Evolutionary conservation across 2,113 vertebrate species (phyloP).

Genomic region (Coptodon rendalli): DNA sequence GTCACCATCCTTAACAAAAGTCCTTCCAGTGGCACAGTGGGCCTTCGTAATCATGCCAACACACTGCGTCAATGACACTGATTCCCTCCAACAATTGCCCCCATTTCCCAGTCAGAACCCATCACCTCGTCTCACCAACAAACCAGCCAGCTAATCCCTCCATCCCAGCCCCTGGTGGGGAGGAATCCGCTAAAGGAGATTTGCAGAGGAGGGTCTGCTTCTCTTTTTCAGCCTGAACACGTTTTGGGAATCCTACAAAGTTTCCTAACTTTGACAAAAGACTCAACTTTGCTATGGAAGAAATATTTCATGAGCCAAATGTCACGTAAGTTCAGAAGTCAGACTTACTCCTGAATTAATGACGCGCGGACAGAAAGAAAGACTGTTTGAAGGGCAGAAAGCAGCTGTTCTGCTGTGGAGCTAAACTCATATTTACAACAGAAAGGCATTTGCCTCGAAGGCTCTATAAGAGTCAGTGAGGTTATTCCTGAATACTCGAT

Average conservation of each 20-base stretch:
- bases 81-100: slow-evolving; percentile 43
- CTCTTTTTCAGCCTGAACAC: not conserved
- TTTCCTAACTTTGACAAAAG: not conserved
- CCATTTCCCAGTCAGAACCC: slow-evolving; percentile 2
- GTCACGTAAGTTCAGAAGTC: not conserved
- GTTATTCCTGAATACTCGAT: not conserved
- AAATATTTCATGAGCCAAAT: not conserved
- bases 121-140: not conserved
- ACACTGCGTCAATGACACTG: slow-evolving; percentile 25
- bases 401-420: not conserved
- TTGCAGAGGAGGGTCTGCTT: not conserved
- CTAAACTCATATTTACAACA: not conserved
- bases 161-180: slow-evolving; percentile 25
- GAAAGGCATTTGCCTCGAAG: not conserved
- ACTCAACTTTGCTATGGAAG: not conserved
- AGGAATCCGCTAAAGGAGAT: slow-evolving; percentile 41
- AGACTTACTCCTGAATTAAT: not conserved
- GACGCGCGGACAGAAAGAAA: not conserved
- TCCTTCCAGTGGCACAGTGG: not conserved
- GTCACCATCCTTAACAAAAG: not conserved
- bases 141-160: slow-evolving; percentile 20
- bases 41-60: not conserved
- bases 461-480: not conserved
- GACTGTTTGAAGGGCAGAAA: not conserved
- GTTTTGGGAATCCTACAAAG: not conserved